Conservation (phyloP, 2,113 vertebrate genomes). For the Salminus brasiliensis region DNA sequence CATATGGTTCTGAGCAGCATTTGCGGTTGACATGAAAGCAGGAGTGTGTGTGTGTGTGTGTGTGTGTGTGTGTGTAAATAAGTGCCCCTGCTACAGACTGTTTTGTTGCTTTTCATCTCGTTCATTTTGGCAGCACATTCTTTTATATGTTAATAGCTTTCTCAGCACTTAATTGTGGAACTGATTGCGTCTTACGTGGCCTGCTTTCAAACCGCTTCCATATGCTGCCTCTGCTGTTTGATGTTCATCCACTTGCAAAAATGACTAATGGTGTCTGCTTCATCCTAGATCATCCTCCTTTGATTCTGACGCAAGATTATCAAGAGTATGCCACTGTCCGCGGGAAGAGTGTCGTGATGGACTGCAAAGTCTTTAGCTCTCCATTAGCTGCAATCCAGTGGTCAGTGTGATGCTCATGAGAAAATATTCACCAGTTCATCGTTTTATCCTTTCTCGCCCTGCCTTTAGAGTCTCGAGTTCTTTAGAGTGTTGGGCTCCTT, state of each 20-base stretch:
- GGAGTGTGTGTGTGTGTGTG: too few species aligned
- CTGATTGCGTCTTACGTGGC: background rate
- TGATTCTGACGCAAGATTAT: slow-evolving; percentile 82
- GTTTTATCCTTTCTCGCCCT: background rate
- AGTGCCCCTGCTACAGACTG: background rate
- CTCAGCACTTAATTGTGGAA: slow-evolving; percentile 40
- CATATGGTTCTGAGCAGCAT: slow-evolving; percentile 25
- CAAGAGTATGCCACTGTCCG: slow-evolving; percentile 79
- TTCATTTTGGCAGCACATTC: slow-evolving; percentile 26
- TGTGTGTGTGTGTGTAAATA: background rate
- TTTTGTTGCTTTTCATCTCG: background rate
- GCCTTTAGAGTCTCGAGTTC: background rate
- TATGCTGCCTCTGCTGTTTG: slow-evolving; percentile 14
- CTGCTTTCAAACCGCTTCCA: slow-evolving; percentile 10
- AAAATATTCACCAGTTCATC: background rate
- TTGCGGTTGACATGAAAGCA: slow-evolving; percentile 15
- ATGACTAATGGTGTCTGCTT: slow-evolving; percentile 29
- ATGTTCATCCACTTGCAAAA: slow-evolving; percentile 2
- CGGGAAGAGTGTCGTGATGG: slow-evolving; percentile 76
- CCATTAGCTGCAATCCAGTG: slow-evolving; percentile 83
- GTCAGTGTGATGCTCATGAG: slow-evolving; percentile 65
- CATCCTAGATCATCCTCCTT: slow-evolving; percentile 81
- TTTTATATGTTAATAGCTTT: slow-evolving; percentile 53
- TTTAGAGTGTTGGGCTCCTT: background rate
- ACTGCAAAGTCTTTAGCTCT: slow-evolving; percentile 87